Evolutionary conservation across 2,888 invertebrate species (phyloP).

Genomic region (Apotomis capreana): DNA sequence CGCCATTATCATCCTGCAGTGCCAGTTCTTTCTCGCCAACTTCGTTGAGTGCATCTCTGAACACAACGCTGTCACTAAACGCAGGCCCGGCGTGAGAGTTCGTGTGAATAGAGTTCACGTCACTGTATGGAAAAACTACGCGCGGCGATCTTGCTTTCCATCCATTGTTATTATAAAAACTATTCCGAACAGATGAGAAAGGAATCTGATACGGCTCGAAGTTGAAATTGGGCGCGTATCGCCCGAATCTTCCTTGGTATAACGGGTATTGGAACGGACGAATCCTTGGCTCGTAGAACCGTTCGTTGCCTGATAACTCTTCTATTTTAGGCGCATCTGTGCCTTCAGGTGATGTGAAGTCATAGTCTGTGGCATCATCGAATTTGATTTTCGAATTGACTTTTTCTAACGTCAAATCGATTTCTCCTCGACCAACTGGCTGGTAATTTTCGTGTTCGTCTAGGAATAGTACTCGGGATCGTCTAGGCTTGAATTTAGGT

Average conservation of each 20-base stretch:
- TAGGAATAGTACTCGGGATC: conserved; percentile 67
- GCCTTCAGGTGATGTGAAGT: conserved; percentile 68
- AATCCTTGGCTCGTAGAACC: conserved; percentile 69
- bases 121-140: conserved; percentile 77
- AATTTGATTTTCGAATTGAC: conserved; percentile 73
- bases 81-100: conserved; percentile 72
- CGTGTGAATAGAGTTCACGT: conserved; percentile 69
- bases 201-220: conserved; percentile 63
- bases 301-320: conserved; percentile 68
- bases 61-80: conserved; percentile 77
- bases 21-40: conserved; percentile 83
- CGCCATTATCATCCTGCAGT: conserved; percentile 84
- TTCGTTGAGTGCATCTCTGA: conserved; percentile 85
- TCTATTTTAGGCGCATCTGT: conserved; percentile 49
- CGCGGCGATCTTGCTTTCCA: conserved; percentile 79
- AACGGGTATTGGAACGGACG: conserved; percentile 60
- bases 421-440: conserved; percentile 70
- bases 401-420: conserved; percentile 68
- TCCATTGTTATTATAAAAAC: conserved; percentile 62
- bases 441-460: conserved; percentile 73
- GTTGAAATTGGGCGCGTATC: conserved; percentile 70
- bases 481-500: conserved; percentile 50
- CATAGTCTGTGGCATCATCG: conserved; percentile 76
- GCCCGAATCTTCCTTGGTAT: conserved; percentile 68
- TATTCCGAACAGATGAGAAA: conserved; percentile 61